These are phyloP conservation scores for Halichondria panicea DNA, from an alignment of 37 sponge, comb jelly and placozoan species.

Conservation along the genomic window DNA sequence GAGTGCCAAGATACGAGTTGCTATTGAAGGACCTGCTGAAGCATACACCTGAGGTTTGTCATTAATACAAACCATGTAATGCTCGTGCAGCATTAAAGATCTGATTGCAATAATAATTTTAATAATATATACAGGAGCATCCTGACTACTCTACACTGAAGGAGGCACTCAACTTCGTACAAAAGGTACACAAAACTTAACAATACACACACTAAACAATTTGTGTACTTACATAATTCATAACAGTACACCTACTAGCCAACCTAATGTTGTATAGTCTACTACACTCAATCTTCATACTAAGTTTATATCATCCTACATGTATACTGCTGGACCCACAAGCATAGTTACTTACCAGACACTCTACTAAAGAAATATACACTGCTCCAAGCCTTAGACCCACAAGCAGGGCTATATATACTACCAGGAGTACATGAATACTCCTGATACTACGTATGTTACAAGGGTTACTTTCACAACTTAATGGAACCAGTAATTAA, in stretches of 20 bases:
- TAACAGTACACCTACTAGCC: too few relatives aligned
- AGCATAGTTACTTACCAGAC: neutral
- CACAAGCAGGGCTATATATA: too few relatives aligned
- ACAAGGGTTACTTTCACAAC: too few relatives aligned
- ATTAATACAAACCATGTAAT: neutral
- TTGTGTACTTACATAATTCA: too few relatives aligned
- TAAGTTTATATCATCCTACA: neutral
- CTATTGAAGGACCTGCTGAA: constrained; percentile 80
- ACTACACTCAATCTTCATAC: neutral
- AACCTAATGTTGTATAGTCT: too few relatives aligned
- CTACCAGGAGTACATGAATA: too few relatives aligned
- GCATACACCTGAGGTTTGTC: constrained; percentile 58
- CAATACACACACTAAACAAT: neutral
- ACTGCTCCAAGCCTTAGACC: too few relatives aligned
- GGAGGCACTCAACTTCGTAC: constrained; percentile 70
- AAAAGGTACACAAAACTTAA: constrained; percentile 37
- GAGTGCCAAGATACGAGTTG: constrained; percentile 76
- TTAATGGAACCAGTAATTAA: too few relatives aligned
- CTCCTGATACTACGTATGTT: too few relatives aligned
- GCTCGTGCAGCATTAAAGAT: neutral
- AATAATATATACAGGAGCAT: constrained; percentile 42
- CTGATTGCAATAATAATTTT: neutral
- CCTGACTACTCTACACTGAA: constrained; percentile 42
- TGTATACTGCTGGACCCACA: neutral
- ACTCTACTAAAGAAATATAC: neutral